These are phyloP conservation scores for Ifrita kowaldi DNA, from an alignment of 2,113 vertebrate genomes.

Conservation along the genomic window DNA sequence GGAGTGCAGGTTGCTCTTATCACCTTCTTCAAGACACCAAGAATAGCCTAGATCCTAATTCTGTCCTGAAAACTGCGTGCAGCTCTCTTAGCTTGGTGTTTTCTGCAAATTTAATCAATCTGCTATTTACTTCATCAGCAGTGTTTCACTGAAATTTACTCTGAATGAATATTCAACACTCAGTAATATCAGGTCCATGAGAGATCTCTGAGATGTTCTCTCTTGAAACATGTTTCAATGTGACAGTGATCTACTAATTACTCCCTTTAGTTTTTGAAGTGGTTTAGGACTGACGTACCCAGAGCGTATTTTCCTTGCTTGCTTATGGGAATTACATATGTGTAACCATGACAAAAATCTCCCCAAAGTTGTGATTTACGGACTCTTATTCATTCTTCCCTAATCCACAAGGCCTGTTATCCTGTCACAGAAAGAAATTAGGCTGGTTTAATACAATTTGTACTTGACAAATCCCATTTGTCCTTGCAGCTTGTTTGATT, in stretches of 20 bases:
- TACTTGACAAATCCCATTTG: conserved; percentile 55
- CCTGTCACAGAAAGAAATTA: conserved; percentile 32
- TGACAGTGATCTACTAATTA: background rate
- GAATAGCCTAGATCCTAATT: background rate
- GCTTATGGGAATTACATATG: background rate
- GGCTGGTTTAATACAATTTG: conserved; percentile 31
- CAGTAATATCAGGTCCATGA: background rate
- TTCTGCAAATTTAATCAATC: background rate
- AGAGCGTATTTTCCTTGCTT: background rate
- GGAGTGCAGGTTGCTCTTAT: background rate
- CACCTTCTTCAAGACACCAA: background rate
- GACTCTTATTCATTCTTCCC: background rate
- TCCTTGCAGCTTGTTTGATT: conserved; percentile 32
- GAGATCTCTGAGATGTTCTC: background rate
- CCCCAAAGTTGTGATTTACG: background rate
- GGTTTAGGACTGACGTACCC: background rate
- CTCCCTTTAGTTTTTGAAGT: background rate
- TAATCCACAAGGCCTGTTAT: background rate
- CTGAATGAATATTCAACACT: background rate
- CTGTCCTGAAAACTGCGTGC: background rate
- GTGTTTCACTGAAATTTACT: background rate
- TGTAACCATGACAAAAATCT: background rate
- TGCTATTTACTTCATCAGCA: background rate
- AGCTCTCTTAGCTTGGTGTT: background rate
- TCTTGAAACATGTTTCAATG: background rate